Base-by-base conservation (phyloP, 2,888 invertebrate species). In the Hoplodrina ambigua region DNA sequence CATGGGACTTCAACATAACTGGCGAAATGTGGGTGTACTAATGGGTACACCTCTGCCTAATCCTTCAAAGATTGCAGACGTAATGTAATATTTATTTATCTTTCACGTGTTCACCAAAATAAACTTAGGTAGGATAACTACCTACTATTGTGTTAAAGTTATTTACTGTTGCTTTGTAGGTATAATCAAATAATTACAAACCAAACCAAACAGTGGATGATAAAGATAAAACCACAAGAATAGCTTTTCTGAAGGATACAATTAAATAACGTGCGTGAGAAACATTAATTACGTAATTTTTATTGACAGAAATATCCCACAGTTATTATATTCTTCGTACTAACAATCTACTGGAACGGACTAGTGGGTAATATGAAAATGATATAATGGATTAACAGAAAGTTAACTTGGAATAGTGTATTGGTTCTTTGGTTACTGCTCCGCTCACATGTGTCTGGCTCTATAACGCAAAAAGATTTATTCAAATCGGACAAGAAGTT, bases 221-320 rank as follows among this genome's bases (percentile, higher is more conserved):
- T 65, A 65, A 58, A 71, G 73, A 72, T 84, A 82, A 72, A n/a
- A 57, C 57, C 37, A 66, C 57, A 82, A 82, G 75, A 68, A 75
- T 69, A 73, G 63, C 53, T 58, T 59, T 59, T 69, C 56, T 81
- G 75, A 82, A 82, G 79, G 76, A 79, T 83, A 60, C n/a, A 65
- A 62, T 75, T 75, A 49, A 61, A 30, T 75, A 59, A 58, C 52
- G 56, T 68, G 66, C 82, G 75, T 82, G 82, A 72, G 79, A 82
- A 82, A 78, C 68, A 49, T 49, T 33, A 46, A 57, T 80, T 73
- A 78, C 44, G n/a, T 50, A 13, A 54, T 25, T 19, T 19, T 61
- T 59, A 69, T 62, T 59, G 58, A 70, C 57, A 53, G 20, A 59
- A 73, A 66, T 58, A 66, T 62, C 60, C 78, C 66, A 79, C 56